Evolutionary conservation across 2,888 invertebrate species (phyloP), one percentile per base, ranked within the genome.

Genomic region (Andrena marginata): DNA sequence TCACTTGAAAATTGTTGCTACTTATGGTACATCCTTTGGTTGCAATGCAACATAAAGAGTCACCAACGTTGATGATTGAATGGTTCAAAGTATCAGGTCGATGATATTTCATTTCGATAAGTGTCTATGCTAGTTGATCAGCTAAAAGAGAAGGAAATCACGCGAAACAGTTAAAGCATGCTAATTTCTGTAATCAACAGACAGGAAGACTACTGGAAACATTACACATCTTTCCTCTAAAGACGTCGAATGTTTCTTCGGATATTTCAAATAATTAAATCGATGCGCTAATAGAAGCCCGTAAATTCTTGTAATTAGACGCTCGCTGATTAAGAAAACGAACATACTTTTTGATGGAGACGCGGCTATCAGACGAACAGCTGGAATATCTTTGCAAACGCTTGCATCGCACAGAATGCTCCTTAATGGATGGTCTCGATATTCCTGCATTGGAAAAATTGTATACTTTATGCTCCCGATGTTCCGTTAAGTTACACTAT

Each of bases 401-500:
- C 10, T 49, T 60, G 16, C 23, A 23, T 26, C 10, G 6, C 10
- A 23, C 8, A 4, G 29, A 64, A 16, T 7, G 7, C 23, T 59
- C n/a, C 13, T 23, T 26, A 29, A 8, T 4, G 20, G n/a, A 69
- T 20, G 49, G 42, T 60, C 16, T 16, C 7, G 13, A 63, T 67
- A 68, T 62, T 16, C n/a, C 51, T 35, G 51, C n/a, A 42, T 13
- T 23, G 49, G 29, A 26, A 76, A 71, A 77, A 71, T 33, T 48
- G 3, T 56, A 20, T 33, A 68, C 54, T 68, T 72, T 59, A 51
- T 63, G 48, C 49, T 29, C 74, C 13, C 62, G 35, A 74, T 75
- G 70, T 75, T 77, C 82, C 82, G 82, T 82, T 82, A 82, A 72
- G 77, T 82, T 80, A 81, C 77, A 67, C 70, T 83, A 83, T 83